Evolutionary conservation across 2,797 vertebrate genomes (phyloP), one percentile per base, ranked within the genome.

Genomic region (Pygocentrus nattereri): DNA sequence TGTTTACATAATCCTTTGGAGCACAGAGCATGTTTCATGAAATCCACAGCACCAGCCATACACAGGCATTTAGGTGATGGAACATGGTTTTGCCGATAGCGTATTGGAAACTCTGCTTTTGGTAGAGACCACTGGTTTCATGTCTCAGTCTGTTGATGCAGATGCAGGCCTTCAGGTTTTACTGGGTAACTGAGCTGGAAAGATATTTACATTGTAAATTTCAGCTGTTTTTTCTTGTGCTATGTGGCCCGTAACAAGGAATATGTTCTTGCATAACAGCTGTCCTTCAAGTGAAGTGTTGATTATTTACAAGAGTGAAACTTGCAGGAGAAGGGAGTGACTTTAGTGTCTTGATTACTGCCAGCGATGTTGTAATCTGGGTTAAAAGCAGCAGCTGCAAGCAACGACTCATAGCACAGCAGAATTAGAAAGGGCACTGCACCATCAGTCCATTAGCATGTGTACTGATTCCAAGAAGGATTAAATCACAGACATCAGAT

Each of bases 21-120:
- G 79, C 4, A 68, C 76, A 85, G 25, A 76, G 71, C 1, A 13
- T 49, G 67, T 64, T 85, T 81, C 65, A 64, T 76, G 31, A 82
- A 85, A 31, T 81, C 18, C 25, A 76, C 61, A 74, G 75, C 44
- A 23, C 47, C 49, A 68, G 44, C 50, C 73, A 61, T 75, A 62
- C 44, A 54, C 44, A 81, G 16, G 16, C 25, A 10, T 50, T 61
- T 27, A 56, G 5, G 44, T 52, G 50, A 27, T 30, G 19, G 19
- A 27, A 23, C 1, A 73, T 30, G 52, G 56, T 19, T 73, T 73
- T 11, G 12, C 13, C 31, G 19, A 7, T 38, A 52, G 27, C 3
- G 27, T 11, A 50, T 72, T 72, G 25, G 25, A 31, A 54, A 16
- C 12, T 50, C 49, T 52, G 2, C 19, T 56, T 13, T 73, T n/a